Conservation (phyloP, 2,888 invertebrate species). For the Aphidoletes aphidimyza region DNA sequence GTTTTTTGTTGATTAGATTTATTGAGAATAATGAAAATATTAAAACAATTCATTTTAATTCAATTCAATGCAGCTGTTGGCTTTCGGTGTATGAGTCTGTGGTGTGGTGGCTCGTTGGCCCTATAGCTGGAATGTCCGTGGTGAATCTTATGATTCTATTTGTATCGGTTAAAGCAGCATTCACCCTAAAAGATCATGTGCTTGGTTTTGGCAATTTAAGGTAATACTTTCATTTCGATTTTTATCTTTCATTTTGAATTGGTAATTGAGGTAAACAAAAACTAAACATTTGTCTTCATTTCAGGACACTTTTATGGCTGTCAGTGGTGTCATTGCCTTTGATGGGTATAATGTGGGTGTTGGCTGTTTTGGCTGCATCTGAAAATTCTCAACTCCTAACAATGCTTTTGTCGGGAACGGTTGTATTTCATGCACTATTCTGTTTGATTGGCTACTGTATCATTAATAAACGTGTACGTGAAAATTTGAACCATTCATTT, state of each 20-base stretch:
- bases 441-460: constrained; percentile 88
- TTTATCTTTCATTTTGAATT: background rate
- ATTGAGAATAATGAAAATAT: constrained; percentile 47
- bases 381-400: constrained; percentile 79
- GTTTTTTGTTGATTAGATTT: too few relatives aligned
- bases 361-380: constrained; percentile 81
- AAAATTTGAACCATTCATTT: constrained; percentile 75
- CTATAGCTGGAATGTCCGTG: constrained; percentile 81
- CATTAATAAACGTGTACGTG: constrained; percentile 84
- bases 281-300: constrained; percentile 45
- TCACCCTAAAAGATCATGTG: constrained; percentile 89
- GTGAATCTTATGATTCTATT: constrained; percentile 84
- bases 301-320: constrained; percentile 84
- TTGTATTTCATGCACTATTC: constrained; percentile 83
- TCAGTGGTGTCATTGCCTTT: constrained; percentile 88
- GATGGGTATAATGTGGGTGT: constrained; percentile 86
- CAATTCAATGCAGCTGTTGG: constrained; percentile 82
- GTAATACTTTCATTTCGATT: constrained; percentile 62
- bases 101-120: constrained; percentile 95
- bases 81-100: constrained; percentile 91
- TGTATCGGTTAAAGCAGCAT: constrained; percentile 89
- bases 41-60: background rate
- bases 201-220: constrained; percentile 86
- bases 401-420: constrained; percentile 80
- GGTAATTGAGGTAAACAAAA: background rate